A percentile compares a stretch with the other conserved stretches of the same genome.
Evolutionary conservation across 1,140 invertebrate genomes (phyloP).

Genomic region (Pinna nobilis): DNA sequence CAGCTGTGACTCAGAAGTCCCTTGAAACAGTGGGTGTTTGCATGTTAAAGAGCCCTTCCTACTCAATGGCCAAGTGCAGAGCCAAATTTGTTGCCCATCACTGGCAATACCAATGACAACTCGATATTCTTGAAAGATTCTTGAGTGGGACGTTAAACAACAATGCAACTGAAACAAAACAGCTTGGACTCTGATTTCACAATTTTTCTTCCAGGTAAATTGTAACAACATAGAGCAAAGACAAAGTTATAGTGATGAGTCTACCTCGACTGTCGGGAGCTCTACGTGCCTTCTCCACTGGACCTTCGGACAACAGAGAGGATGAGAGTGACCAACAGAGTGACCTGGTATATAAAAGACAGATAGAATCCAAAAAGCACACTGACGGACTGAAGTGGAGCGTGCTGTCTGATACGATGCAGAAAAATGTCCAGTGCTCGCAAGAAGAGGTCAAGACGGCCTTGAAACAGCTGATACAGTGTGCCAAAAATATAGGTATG

Average conservation of each 20-base stretch:
- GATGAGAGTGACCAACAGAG: neutral
- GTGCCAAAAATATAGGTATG: conserved; percentile 47
- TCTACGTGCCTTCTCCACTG: conserved; percentile 63
- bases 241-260: conserved; percentile 41
- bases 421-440: conserved; percentile 42
- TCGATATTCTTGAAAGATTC: no score
- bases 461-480: conserved; percentile 57
- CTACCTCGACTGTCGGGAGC: conserved; percentile 67
- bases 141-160: no score
- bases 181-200: no score
- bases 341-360: conserved; percentile 54
- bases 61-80: no score
- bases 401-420: conserved; percentile 43
- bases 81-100: no score
- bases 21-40: no score
- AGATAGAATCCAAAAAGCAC: conserved; percentile 54
- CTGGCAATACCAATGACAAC: no score
- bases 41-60: no score
- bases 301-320: conserved; percentile 36
- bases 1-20: no score
- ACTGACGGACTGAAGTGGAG: conserved; percentile 61
- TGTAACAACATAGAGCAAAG: no score
- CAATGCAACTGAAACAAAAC: no score
- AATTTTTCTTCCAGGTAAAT: no score
- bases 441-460: conserved; percentile 45